phyloP scores from a whole-genome alignment of 2,888 invertebrate genomes.

The Tolmerus cingulatus region DNA sequence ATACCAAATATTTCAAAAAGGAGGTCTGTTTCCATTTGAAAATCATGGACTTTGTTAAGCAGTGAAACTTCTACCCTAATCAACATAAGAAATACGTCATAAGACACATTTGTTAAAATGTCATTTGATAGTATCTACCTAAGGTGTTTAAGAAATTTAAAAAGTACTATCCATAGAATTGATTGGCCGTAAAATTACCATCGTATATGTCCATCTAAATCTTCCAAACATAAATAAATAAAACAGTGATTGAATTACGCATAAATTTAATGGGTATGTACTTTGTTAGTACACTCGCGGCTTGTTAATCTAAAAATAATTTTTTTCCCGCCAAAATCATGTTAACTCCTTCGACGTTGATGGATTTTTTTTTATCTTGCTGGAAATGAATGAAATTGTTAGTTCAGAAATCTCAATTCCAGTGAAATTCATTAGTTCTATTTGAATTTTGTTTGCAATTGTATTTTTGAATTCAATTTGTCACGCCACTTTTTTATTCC shows the following conservation, averaged over 20 bases:
- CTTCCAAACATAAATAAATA: neutral
- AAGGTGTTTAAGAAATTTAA: neutral
- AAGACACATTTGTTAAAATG: neutral
- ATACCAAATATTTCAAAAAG: no score
- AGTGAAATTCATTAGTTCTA: neutral
- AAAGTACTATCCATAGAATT: neutral
- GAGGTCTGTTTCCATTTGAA: no score
- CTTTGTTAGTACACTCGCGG: neutral
- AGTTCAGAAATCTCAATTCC: neutral
- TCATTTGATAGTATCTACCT: neutral
- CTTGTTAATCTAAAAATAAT: neutral
- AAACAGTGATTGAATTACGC: neutral
- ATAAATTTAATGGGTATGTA: neutral
- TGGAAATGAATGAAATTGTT: neutral
- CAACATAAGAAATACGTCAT: neutral
- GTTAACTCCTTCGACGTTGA: neutral
- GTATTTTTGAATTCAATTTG: neutral
- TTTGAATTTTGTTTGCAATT: neutral
- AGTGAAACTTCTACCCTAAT: neutral
- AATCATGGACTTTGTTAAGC: no score
- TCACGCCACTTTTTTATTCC: neutral
- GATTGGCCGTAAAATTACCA: neutral
- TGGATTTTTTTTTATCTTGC: neutral
- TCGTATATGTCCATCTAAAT: neutral
- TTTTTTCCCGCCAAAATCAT: neutral